Evolutionary conservation across 1,140 invertebrate genomes (phyloP).

Genomic region (Ceratitis capitata): DNA sequence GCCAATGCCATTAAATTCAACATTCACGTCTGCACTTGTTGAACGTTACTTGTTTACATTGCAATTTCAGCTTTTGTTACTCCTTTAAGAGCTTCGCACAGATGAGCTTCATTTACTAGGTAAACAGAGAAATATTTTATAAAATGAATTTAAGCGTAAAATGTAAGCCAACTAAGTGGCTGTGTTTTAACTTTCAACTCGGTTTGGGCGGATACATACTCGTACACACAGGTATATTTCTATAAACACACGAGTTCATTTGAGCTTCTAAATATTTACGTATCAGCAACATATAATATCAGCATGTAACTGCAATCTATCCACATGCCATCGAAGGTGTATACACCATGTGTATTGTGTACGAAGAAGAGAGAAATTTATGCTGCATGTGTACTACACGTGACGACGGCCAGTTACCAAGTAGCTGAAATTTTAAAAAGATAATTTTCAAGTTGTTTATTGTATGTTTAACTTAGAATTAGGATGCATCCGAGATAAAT

Average conservation of each 20-base stretch:
- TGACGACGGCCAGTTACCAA: no score
- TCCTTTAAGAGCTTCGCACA: neutral
- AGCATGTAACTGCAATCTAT: neutral
- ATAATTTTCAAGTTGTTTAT: no score
- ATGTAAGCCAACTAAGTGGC: neutral
- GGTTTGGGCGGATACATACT: neutral
- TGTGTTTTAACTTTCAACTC: neutral
- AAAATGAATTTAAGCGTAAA: constrained; percentile 21
- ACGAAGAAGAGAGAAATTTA: no score
- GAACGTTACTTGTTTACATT: neutral
- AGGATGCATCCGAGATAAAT: no score
- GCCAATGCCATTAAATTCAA: no score
- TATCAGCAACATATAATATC: neutral
- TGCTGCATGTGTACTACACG: no score
- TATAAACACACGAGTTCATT: no score
- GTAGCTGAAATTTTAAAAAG: no score
- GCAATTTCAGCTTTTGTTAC: neutral
- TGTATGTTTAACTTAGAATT: no score
- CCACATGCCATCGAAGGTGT: neutral
- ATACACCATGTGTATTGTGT: no score
- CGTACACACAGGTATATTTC: no score
- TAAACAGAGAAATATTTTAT: neutral
- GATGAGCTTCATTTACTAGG: constrained; percentile 5
- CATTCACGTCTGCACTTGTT: neutral
- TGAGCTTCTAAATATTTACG: no score